These are phyloP conservation scores for Anabacerthia variegaticeps DNA, from an alignment of 2,797 vertebrate species.

Conservation along the genomic window DNA sequence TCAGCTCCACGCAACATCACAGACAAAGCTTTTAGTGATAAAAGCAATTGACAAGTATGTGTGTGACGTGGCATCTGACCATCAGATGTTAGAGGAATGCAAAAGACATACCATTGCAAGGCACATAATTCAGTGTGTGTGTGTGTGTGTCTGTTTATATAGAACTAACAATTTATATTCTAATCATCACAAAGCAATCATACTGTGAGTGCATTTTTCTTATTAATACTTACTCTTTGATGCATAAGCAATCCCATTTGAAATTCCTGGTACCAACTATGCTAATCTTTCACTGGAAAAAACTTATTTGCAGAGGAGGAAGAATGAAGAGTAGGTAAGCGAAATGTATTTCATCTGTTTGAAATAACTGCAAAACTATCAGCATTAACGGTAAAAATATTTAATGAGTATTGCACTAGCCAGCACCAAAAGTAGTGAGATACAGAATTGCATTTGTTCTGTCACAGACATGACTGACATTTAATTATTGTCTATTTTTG, in stretches of 20 bases:
- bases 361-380: slow-evolving; percentile 70
- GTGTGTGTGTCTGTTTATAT: slow-evolving; percentile 60
- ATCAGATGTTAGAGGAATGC: slow-evolving; percentile 50
- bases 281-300: slow-evolving; percentile 64
- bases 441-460: slow-evolving; percentile 77
- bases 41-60: slow-evolving; percentile 22
- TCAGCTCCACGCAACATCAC: not conserved
- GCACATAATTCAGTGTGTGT: slow-evolving; percentile 52
- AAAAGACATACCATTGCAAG: not conserved
- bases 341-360: slow-evolving; percentile 43
- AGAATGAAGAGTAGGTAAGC: slow-evolving; percentile 53
- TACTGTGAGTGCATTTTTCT: slow-evolving; percentile 70
- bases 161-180: slow-evolving; percentile 76
- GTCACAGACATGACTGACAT: slow-evolving; percentile 79
- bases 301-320: slow-evolving; percentile 46
- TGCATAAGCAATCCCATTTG: slow-evolving; percentile 80
- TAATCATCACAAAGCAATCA: slow-evolving; percentile 76
- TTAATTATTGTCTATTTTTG: slow-evolving; percentile 83
- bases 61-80: slow-evolving; percentile 50
- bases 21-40: not conserved
- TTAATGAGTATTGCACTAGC: slow-evolving; percentile 76
- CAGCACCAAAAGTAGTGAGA: slow-evolving; percentile 75
- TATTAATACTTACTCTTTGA: slow-evolving; percentile 75
- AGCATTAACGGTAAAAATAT: slow-evolving; percentile 62
- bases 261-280: slow-evolving; percentile 67